phyloP scores from a whole-genome alignment of 2,888 invertebrate species.

The Brassicogethes aeneus region DNA sequence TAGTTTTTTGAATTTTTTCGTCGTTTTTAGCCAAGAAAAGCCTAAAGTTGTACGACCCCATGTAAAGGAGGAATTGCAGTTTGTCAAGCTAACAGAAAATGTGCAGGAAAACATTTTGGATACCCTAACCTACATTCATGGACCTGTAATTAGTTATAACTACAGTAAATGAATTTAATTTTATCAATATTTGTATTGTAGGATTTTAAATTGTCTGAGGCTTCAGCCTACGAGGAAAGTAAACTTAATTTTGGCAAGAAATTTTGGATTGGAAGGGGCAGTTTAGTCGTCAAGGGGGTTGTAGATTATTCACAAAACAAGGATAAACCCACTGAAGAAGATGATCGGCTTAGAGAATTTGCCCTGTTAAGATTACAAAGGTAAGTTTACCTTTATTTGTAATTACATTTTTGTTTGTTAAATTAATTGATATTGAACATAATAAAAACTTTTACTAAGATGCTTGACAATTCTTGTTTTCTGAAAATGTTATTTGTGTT shows the following conservation, averaged over 20 bases:
- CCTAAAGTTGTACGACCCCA: constrained; percentile 39
- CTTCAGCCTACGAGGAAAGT: constrained; percentile 51
- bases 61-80: constrained; percentile 68
- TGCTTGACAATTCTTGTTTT: too few relatives aligned
- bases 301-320: constrained; percentile 57
- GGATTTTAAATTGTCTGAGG: constrained; percentile 44
- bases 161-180: background rate
- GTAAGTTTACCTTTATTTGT: constrained; percentile 37
- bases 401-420: constrained; percentile 9
- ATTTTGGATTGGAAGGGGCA: constrained; percentile 71
- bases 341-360: constrained; percentile 58
- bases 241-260: constrained; percentile 58
- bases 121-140: constrained; percentile 64
- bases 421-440: constrained; percentile 1
- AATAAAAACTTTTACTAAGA: too few relatives aligned
- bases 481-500: too few relatives aligned
- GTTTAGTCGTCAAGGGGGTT: constrained; percentile 63
- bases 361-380: constrained; percentile 64
- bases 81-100: constrained; percentile 56
- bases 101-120: constrained; percentile 66
- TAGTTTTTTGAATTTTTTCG: constrained; percentile 8
- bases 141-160: constrained; percentile 45
- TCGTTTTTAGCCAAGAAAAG: constrained; percentile 2
- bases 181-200: constrained; percentile 24
- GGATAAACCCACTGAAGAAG: constrained; percentile 48